A percentile compares a stretch with the other conserved stretches of the same genome.
Conservation (phyloP, 2,113 vertebrate genomes). For the Apus apus region DNA sequence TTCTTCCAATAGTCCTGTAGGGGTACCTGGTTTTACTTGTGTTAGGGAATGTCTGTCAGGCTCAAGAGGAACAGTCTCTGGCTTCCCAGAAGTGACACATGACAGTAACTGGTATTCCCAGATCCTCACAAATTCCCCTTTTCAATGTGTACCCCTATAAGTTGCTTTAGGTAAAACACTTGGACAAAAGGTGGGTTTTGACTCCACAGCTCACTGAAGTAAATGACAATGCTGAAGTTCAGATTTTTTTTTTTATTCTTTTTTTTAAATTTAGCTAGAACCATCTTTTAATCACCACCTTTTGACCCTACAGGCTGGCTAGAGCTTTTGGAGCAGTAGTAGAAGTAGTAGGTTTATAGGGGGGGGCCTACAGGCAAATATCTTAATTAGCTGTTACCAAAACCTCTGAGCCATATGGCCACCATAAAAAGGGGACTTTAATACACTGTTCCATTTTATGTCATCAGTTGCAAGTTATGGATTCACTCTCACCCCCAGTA, state of each 20-base stretch:
- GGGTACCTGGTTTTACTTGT: too few relatives aligned
- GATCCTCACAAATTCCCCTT: not conserved
- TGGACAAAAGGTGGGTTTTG: not conserved
- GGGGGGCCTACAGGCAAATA: not conserved
- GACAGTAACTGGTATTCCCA: not conserved
- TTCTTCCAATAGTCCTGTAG: not conserved
- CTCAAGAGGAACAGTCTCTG: not conserved
- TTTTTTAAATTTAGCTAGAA: not conserved
- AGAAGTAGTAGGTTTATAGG: not conserved
- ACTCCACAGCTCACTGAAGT: not conserved
- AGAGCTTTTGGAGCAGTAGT: not conserved
- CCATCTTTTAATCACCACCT: not conserved
- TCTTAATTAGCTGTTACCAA: constrained; percentile 61
- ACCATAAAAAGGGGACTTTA: constrained; percentile 58
- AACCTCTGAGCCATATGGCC: constrained; percentile 48
- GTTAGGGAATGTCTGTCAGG: too few relatives aligned
- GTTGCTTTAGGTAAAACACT: not conserved
- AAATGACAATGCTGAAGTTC: not conserved
- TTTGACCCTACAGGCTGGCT: not conserved
- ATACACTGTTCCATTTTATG: constrained; percentile 60
- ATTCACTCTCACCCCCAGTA: constrained; percentile 60
- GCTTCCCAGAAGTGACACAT: not conserved
- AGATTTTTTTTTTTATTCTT: not conserved
- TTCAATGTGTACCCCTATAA: not conserved
- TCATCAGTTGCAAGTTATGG: constrained; percentile 37